These are phyloP conservation scores for Steinernema feltiae DNA, from an alignment of 1,140 invertebrate species.

Conservation along the genomic window DNA sequence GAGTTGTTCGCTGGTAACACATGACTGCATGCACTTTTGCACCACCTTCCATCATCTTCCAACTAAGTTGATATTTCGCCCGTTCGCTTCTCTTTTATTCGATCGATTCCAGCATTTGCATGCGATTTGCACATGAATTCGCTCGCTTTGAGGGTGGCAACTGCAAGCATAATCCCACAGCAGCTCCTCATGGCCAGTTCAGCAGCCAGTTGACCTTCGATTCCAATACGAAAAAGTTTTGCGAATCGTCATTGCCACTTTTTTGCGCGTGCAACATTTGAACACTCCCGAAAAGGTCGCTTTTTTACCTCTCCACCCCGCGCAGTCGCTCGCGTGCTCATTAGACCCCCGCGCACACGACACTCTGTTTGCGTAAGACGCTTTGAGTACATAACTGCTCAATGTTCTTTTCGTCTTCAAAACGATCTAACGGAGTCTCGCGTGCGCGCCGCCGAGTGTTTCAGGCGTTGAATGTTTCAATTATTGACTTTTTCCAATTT, in stretches of 20 bases:
- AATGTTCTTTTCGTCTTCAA: not conserved
- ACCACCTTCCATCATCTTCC: too few species aligned
- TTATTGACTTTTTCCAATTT: too few species aligned
- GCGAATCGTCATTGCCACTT: not conserved
- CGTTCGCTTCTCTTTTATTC: too few species aligned
- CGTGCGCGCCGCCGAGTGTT: not conserved
- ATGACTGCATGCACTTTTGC: too few species aligned
- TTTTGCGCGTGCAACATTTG: not conserved
- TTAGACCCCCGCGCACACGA: not conserved
- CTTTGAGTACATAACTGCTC: conserved; percentile 5
- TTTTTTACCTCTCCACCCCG: not conserved
- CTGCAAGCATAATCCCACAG: too few species aligned
- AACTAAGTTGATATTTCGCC: too few species aligned
- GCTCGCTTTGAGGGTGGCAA: too few species aligned
- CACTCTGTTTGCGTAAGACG: not conserved
- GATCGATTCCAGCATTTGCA: too few species aligned
- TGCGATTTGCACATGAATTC: too few species aligned
- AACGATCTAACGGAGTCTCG: not conserved
- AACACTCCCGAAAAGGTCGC: not conserved
- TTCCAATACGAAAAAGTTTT: not conserved
- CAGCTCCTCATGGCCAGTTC: too few species aligned
- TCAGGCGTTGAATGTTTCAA: not conserved
- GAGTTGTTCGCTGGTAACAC: too few species aligned
- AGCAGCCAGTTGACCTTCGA: too few species aligned
- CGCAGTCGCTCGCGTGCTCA: not conserved